A percentile compares a stretch with the other conserved stretches of the same genome.
Evolutionary conservation across 1,140 invertebrate genomes (phyloP).

Genomic region (Nilaparvata lugens): DNA sequence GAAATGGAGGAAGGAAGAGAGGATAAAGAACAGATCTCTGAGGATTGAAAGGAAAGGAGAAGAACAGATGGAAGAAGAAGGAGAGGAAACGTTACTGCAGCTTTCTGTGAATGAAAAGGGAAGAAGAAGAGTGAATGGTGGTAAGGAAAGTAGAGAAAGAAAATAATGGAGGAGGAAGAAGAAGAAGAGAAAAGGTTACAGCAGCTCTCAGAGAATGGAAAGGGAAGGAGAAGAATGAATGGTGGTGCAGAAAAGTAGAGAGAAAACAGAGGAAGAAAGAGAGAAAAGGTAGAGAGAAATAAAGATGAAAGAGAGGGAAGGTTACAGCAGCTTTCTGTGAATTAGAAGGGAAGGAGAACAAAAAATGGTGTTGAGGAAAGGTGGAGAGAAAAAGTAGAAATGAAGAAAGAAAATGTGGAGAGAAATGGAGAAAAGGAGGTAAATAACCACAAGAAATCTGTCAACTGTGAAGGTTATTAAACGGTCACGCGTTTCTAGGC

Average conservation of each 20-base stretch:
- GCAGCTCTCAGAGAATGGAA: too few relatives aligned
- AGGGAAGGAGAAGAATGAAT: too few relatives aligned
- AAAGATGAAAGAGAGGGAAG: slow-evolving; percentile 10
- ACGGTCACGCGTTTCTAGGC: too few relatives aligned
- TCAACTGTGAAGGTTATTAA: too few relatives aligned
- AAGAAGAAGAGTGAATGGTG: too few relatives aligned
- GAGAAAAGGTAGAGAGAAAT: slow-evolving; percentile 4
- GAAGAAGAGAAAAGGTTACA: background rate
- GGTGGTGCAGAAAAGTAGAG: background rate
- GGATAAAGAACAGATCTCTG: background rate
- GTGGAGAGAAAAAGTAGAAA: slow-evolving; percentile 4
- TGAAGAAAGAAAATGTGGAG: background rate
- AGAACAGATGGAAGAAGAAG: slow-evolving; percentile 4
- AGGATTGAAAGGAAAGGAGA: slow-evolving; percentile 1
- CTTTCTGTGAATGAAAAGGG: too few relatives aligned
- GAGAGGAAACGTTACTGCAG: background rate
- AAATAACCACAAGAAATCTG: background rate
- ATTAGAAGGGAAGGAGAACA: slow-evolving; percentile 6
- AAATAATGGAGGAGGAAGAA: too few relatives aligned
- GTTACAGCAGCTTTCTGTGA: background rate
- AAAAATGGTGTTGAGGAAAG: slow-evolving; percentile 7
- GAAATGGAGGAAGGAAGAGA: background rate
- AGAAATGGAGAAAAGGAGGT: background rate
- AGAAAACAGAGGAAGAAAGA: slow-evolving; percentile 1
- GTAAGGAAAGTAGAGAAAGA: too few relatives aligned